These are phyloP conservation scores for Echiichthys vipera DNA, from an alignment of 2,797 vertebrate genomes.

Conservation along the genomic window DNA sequence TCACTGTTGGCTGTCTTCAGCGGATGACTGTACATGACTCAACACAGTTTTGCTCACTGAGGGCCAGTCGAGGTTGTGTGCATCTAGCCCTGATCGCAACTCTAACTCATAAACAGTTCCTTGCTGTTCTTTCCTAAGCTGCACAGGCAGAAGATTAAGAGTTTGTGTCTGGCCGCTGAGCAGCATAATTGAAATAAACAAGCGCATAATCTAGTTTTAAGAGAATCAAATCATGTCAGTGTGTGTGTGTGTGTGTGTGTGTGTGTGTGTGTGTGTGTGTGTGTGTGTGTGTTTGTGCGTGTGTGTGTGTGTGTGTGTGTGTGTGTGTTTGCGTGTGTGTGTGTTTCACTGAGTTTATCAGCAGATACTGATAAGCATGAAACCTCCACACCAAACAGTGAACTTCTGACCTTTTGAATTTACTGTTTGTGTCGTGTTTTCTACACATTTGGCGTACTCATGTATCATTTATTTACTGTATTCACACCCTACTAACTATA, in stretches of 20 bases:
- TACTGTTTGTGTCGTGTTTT: slow-evolving; percentile 38
- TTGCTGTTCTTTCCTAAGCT: slow-evolving; percentile 6
- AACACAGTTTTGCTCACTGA: slow-evolving; percentile 36
- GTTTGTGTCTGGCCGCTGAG: slow-evolving; percentile 37
- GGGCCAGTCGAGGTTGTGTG: slow-evolving; percentile 24
- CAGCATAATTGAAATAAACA: slow-evolving; percentile 67
- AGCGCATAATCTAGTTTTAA: slow-evolving; percentile 67
- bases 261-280: too few species aligned
- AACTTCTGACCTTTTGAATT: slow-evolving; percentile 7
- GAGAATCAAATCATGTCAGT: slow-evolving; percentile 69
- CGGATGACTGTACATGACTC: slow-evolving; percentile 26
- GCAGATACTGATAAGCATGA: slow-evolving; percentile 42
- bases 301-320: too few species aligned
- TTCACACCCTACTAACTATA: neutral
- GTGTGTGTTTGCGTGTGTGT: too few species aligned
- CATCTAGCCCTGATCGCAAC: slow-evolving; percentile 1
- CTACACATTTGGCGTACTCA: slow-evolving; percentile 3
- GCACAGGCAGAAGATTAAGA: slow-evolving; percentile 45
- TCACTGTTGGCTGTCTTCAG: slow-evolving; percentile 35
- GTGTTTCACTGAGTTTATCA: too few species aligned
- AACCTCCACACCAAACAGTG: slow-evolving; percentile 8
- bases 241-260: too few species aligned
- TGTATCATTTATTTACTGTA: neutral
- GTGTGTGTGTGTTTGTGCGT: too few species aligned
- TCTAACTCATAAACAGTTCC: slow-evolving; percentile 27